phyloP scores from a whole-genome alignment of 2,888 invertebrate genomes.

The Belgica antarctica region DNA sequence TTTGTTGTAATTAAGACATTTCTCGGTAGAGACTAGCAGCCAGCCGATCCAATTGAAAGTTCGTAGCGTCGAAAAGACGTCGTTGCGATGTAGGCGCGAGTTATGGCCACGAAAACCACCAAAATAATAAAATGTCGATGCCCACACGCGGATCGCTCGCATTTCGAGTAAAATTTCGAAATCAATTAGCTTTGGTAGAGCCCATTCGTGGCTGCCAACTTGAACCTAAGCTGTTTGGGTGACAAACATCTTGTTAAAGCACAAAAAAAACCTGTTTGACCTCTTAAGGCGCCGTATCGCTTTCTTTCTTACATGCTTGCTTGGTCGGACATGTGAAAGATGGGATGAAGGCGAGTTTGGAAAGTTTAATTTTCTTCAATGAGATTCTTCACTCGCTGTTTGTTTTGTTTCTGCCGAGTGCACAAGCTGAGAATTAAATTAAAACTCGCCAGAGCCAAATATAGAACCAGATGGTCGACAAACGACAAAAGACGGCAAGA shows the following conservation, averaged over 20 bases:
- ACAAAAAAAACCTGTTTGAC: conserved; percentile 5
- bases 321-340: background rate
- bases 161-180: background rate
- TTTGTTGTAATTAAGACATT: background rate
- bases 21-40: background rate
- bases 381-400: conserved; percentile 18
- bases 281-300: conserved; percentile 7
- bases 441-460: background rate
- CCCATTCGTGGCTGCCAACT: conserved; percentile 2
- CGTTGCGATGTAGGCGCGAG: background rate
- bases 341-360: background rate
- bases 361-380: background rate
- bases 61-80: background rate
- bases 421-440: background rate
- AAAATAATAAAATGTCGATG: background rate
- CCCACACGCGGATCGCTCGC: background rate
- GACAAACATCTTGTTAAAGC: conserved; percentile 7
- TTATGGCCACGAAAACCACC: conserved; percentile 3
- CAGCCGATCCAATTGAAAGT: background rate
- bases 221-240: background rate
- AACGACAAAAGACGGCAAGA: too few relatives aligned
- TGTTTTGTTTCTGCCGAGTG: too few relatives aligned
- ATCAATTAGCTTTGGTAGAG: conserved; percentile 15
- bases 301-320: background rate
- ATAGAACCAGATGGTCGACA: background rate